Percentiles rank a stretch among this genome's conserved stretches.
These are phyloP conservation scores for Caenorhabditis briggsae DNA, from an alignment of 1,140 invertebrate genomes.

Conservation along the genomic window DNA sequence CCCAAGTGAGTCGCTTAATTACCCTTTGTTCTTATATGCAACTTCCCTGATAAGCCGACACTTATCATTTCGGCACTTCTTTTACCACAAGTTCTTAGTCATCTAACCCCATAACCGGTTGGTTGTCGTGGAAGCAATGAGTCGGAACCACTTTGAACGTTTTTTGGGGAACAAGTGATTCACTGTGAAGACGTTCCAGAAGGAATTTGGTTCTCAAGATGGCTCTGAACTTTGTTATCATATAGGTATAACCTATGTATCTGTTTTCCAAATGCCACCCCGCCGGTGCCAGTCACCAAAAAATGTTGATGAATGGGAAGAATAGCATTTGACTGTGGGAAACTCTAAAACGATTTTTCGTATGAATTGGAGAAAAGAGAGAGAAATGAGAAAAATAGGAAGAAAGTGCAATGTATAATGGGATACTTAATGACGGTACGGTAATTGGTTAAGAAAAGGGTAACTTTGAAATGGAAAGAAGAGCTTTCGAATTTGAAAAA, in stretches of 20 bases:
- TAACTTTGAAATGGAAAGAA: no score
- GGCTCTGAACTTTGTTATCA: neutral
- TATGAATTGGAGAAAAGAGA: no score
- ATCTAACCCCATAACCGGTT: conserved; percentile 1
- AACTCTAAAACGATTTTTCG: neutral
- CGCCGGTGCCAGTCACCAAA: conserved; percentile 1
- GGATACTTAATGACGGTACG: no score
- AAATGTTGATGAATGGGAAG: conserved; percentile 5
- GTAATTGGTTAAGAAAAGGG: no score
- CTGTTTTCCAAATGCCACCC: neutral
- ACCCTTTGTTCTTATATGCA: no score
- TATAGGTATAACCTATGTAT: no score
- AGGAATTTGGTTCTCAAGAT: neutral
- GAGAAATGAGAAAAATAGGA: no score
- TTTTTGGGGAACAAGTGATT: neutral
- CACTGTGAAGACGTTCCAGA: neutral
- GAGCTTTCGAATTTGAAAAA: no score
- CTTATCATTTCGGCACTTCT: neutral
- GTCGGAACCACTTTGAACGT: conserved; percentile 15
- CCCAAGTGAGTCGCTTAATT: no score
- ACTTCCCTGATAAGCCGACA: neutral
- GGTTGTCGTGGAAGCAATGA: neutral
- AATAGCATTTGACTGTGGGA: neutral
- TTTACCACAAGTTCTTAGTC: neutral
- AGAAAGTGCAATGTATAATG: no score